Evolutionary conservation across 2,113 vertebrate species (phyloP).

Genomic region (Heptranchias perlo): DNA sequence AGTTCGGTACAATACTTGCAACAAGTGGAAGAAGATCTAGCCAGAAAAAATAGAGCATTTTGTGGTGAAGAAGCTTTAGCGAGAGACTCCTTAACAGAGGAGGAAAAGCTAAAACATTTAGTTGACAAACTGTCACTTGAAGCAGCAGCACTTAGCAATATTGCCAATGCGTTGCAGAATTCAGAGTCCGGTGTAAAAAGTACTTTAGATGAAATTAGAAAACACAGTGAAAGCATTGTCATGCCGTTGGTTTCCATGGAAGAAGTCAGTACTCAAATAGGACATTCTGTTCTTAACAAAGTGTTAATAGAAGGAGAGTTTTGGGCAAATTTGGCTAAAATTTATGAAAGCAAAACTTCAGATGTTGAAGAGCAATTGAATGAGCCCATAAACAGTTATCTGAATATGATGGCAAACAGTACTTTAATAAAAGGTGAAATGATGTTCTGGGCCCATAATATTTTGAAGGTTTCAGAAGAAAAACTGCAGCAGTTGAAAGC

Average conservation of each 20-base stretch:
- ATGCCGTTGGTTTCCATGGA: conserved; percentile 39
- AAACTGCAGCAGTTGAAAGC: conserved; percentile 35
- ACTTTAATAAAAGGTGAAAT: conserved; percentile 52
- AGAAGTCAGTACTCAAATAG: conserved; percentile 42
- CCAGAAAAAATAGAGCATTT: background rate
- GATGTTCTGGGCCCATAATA: conserved; percentile 45
- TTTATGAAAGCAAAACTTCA: conserved; percentile 40
- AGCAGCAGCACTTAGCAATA: conserved; percentile 52
- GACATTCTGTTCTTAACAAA: conserved; percentile 43
- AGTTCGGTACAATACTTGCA: conserved; percentile 20
- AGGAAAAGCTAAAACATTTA: conserved; percentile 53
- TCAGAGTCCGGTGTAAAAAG: conserved; percentile 49
- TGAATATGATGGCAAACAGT: conserved; percentile 45
- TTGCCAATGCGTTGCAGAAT: conserved; percentile 54
- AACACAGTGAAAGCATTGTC: conserved; percentile 48
- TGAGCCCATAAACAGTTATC: conserved; percentile 36
- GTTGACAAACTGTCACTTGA: conserved; percentile 54
- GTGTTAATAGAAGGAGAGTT: conserved; percentile 56
- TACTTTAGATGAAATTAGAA: conserved; percentile 47
- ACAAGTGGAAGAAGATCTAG: conserved; percentile 20
- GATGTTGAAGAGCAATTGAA: conserved; percentile 39
- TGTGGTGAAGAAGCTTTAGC: conserved; percentile 44
- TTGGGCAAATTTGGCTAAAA: conserved; percentile 52
- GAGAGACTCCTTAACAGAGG: conserved; percentile 45
- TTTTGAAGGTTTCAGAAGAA: conserved; percentile 40